Evolutionary conservation across 1,140 invertebrate species (phyloP), one percentile per base, ranked within the genome.

Genomic region (Oedothorax gibbosus): DNA sequence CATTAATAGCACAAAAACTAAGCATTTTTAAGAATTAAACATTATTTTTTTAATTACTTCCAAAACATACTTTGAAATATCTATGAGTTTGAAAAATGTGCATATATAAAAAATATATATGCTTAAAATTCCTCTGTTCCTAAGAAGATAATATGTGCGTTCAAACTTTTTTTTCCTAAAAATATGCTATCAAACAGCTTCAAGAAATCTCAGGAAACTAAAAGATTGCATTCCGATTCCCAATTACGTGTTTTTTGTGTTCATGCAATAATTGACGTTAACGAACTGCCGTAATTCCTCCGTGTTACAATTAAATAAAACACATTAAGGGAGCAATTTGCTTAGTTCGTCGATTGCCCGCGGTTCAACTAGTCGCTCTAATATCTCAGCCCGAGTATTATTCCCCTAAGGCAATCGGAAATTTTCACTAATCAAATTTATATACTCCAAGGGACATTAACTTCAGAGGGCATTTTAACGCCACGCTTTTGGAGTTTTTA

Each of bases 381-480:
- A 79, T 79, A 79, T 66, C 77, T 79, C 10, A n/a, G 18, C 20
- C 49, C 50, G 14, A 15, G 35, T 35, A 56, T 18, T 20, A 50
- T 79, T n/a, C 64, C 35, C 66, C 71, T n/a, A 71, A 71, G 66
- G 64, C 69, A 81, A 81, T 81, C 66, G 66, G 78, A 81, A 81
- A 71, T 81, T 81, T 81, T 81, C 57, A 57, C 65, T 81, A 81
- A 81, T 81, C 78, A 71, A 81, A 81, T 81, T 81, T 71, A 69
- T 57, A 14, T 60, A 35, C 65, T 71, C 66, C 9, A 50, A 35
- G 78, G 64, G 51, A 81, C 21, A 14, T 60, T 71, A 71, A 71
- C 57, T 71, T 65, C 54, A 35, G 35, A 35, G 35, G 35, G 51
- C 65, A 56, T 71, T 81, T 35, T 35, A 35, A 35, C 35, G 35